Conservation (phyloP, 2,888 invertebrate genomes). For the Cryptocheilus praepositus region DNA sequence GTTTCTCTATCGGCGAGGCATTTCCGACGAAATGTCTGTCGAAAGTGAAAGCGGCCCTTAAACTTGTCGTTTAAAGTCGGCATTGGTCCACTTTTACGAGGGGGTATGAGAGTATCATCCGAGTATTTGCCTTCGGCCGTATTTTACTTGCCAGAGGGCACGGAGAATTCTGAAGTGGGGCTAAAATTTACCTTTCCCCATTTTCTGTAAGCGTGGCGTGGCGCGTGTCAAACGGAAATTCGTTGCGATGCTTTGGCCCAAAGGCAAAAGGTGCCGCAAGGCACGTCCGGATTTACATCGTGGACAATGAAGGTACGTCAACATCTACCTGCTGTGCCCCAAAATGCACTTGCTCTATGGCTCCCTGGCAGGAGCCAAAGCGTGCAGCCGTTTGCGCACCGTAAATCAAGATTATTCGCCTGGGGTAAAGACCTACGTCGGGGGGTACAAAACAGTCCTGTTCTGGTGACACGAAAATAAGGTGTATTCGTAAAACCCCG, state of each 20-base stretch:
- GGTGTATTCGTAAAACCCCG: too few species aligned
- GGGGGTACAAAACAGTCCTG: not conserved
- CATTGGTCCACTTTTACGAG: too few species aligned
- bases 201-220: conserved; percentile 7
- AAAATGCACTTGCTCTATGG: not conserved
- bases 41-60: too few species aligned
- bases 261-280: too few species aligned
- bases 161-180: too few species aligned
- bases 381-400: not conserved
- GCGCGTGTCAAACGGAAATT: conserved; percentile 7
- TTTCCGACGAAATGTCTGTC: too few species aligned
- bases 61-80: too few species aligned
- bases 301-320: not conserved
- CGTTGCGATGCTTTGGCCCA: not conserved
- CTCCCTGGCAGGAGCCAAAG: not conserved
- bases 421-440: not conserved
- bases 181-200: not conserved
- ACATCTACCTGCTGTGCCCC: conserved; percentile 9
- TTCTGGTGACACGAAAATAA: too few species aligned
- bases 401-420: conserved; percentile 6
- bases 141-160: too few species aligned
- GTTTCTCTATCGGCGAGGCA: too few species aligned
- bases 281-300: not conserved
- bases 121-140: too few species aligned
- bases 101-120: too few species aligned